Conservation (phyloP, 2,113 vertebrate genomes). For the Eptesicus fuscus region DNA sequence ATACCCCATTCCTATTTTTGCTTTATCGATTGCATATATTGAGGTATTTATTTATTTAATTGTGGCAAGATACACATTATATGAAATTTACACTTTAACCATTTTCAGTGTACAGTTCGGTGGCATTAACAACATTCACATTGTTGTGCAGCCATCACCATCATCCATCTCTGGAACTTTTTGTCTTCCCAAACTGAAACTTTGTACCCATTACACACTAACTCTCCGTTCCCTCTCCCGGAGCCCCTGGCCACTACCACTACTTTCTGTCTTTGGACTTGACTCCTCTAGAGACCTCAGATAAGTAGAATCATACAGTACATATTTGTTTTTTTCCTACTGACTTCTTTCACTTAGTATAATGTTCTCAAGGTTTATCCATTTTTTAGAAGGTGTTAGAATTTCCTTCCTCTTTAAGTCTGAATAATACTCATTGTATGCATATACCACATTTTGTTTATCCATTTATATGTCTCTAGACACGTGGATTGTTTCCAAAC, state of each 20-base stretch:
- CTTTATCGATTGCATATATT: neutral
- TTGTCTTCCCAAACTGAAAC: neutral
- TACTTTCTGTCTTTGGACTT: neutral
- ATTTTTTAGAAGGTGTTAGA: neutral
- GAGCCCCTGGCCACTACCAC: neutral
- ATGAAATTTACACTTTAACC: neutral
- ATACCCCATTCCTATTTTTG: neutral
- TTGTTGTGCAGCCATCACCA: neutral
- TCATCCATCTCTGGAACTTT: neutral
- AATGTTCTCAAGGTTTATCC: neutral
- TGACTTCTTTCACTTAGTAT: neutral
- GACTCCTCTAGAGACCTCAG: neutral
- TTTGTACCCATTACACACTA: neutral
- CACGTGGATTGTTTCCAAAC: neutral
- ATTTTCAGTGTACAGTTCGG: neutral
- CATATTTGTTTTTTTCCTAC: neutral
- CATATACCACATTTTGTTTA: neutral
- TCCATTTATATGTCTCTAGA: neutral
- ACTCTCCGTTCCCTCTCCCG: neutral
- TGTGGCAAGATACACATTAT: neutral
- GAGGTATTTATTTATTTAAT: neutral
- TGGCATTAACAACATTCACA: neutral
- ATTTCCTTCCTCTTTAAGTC: neutral
- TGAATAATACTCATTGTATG: neutral
- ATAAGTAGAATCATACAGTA: neutral